A percentile compares a stretch with the other conserved stretches of the same genome.
Evolutionary conservation across 2,797 vertebrate genomes (phyloP).

Genomic region (Avahi laniger): DNA sequence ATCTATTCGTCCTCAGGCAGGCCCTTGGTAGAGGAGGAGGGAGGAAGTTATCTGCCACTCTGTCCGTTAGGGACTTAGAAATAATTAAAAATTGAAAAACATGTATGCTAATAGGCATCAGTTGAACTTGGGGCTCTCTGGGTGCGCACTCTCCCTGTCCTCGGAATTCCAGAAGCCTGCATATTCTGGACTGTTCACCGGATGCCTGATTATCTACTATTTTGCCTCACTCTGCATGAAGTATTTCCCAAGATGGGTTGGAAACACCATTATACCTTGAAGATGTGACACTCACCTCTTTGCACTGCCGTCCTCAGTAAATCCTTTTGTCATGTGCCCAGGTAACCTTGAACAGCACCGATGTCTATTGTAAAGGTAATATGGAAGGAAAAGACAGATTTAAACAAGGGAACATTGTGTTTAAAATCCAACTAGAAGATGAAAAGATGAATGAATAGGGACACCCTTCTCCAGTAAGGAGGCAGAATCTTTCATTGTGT

Average conservation of each 20-base stretch:
- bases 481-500: rapidly evolving
- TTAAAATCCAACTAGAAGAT: not conserved
- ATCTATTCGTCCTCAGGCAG: not conserved
- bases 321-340: not conserved
- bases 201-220: not conserved
- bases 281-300: not conserved
- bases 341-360: not conserved
- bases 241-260: not conserved
- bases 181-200: not conserved
- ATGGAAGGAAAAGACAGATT: not conserved
- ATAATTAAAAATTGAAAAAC: not conserved
- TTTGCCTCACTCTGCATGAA: rapidly evolving
- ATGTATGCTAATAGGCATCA: rapidly evolving
- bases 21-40: rapidly evolving
- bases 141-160: not conserved
- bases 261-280: not conserved
- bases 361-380: not conserved
- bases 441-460: not conserved
- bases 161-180: not conserved
- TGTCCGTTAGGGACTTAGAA: not conserved
- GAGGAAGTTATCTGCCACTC: not conserved
- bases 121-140: not conserved
- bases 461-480: not conserved
- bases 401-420: rapidly evolving
- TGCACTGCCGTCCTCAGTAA: not conserved